Conservation (phyloP, 1,140 invertebrate genomes). For the Drosophila suzukii region DNA sequence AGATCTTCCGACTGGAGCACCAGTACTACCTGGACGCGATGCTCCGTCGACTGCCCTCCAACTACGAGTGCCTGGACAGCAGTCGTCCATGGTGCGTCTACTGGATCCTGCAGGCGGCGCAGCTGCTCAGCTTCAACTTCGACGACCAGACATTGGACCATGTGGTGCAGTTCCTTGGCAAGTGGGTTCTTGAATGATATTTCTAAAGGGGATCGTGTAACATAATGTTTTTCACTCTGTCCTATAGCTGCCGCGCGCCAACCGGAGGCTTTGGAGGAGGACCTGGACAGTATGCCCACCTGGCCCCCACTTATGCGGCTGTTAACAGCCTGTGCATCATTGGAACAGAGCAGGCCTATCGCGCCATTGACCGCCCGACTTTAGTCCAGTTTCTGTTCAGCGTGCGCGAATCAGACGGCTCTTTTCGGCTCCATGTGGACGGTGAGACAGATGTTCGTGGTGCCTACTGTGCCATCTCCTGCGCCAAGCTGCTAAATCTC, state of each 20-base stretch:
- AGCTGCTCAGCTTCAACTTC: constrained; percentile 91
- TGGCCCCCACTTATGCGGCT: constrained; percentile 98
- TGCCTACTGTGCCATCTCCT: constrained; percentile 96
- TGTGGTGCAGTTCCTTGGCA: constrained; percentile 89
- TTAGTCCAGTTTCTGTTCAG: constrained; percentile 92
- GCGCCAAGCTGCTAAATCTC: constrained; percentile 95
- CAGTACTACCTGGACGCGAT: constrained; percentile 89
- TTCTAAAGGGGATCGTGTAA: background rate
- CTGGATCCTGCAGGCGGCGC: constrained; percentile 97
- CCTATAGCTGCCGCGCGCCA: constrained; percentile 90
- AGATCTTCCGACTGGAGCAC: constrained; percentile 88
- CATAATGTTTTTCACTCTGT: constrained; percentile 6
- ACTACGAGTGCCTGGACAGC: constrained; percentile 94
- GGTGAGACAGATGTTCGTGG: constrained; percentile 98
- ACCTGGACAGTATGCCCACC: constrained; percentile 95
- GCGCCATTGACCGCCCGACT: constrained; percentile 92
- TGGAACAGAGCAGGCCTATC: constrained; percentile 93
- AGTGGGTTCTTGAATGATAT: constrained; percentile 36
- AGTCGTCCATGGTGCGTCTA: constrained; percentile 98
- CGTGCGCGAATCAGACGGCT: constrained; percentile 93
- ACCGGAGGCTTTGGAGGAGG: constrained; percentile 97
- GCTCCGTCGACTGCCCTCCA: constrained; percentile 87
- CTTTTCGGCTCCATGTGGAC: constrained; percentile 95
- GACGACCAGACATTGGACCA: constrained; percentile 88
- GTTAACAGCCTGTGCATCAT: constrained; percentile 96